Percentiles rank a stretch among this genome's conserved stretches.
phyloP scores from a whole-genome alignment of 2,888 invertebrate species.

The Drosophila subquinaria region DNA sequence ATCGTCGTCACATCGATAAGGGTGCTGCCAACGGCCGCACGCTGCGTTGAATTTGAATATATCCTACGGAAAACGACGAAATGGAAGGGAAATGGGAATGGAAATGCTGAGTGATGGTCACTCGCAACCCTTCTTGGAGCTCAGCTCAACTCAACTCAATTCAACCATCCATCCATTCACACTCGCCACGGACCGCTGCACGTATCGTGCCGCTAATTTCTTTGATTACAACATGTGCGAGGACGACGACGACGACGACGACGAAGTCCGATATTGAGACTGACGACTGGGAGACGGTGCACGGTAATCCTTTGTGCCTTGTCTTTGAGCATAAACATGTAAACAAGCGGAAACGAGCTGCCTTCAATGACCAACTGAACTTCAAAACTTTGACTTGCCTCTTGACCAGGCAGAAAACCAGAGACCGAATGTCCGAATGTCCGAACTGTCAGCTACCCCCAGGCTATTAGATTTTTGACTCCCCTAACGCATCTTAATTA shows the following conservation, averaged over 20 bases:
- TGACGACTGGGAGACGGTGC: slow-evolving; percentile 22
- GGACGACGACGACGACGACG: slow-evolving; percentile 39
- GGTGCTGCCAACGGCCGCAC: slow-evolving; percentile 44
- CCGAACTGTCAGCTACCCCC: slow-evolving; percentile 39
- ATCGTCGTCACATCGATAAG: slow-evolving; percentile 48
- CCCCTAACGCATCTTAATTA: slow-evolving; percentile 53
- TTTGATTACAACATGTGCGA: slow-evolving; percentile 74
- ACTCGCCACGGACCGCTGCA: slow-evolving; percentile 69
- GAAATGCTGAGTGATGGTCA: slow-evolving; percentile 40
- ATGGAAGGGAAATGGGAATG: slow-evolving; percentile 13
- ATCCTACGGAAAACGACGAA: slow-evolving; percentile 34
- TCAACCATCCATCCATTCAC: slow-evolving; percentile 42
- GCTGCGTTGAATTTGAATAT: slow-evolving; percentile 73
- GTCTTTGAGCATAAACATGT: slow-evolving; percentile 64
- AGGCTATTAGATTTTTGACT: slow-evolving; percentile 52
- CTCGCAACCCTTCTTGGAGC: slow-evolving; percentile 67
- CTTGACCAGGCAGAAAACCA: slow-evolving; percentile 43
- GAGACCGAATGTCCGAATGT: not conserved
- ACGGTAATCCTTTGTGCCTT: slow-evolving; percentile 71
- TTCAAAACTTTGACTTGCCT: slow-evolving; percentile 75
- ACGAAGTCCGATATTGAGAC: slow-evolving; percentile 11
- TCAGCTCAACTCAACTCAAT: slow-evolving; percentile 29
- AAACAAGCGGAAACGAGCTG: slow-evolving; percentile 60
- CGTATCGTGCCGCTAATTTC: slow-evolving; percentile 80
- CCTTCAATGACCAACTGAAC: slow-evolving; percentile 82